phyloP scores from a whole-genome alignment of 2,797 vertebrate species.

The Fratercula arctica region DNA sequence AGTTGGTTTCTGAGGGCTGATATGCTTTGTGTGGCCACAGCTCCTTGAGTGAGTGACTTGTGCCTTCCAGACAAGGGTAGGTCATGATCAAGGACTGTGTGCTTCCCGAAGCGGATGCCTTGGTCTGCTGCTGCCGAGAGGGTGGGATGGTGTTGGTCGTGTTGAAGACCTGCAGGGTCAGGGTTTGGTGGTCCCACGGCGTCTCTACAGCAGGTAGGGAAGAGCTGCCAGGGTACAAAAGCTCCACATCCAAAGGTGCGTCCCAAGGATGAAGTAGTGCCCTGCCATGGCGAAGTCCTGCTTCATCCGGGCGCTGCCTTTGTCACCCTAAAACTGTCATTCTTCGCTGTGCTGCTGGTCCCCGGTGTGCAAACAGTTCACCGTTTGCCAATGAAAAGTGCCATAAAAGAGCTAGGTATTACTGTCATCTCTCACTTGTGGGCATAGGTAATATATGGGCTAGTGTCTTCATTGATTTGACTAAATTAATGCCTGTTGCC shows the following conservation, averaged over 20 bases:
- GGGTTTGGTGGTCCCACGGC: neutral
- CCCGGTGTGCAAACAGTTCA: neutral
- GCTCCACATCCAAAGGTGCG: neutral
- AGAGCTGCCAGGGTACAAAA: neutral
- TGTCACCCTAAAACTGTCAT: neutral
- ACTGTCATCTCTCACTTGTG: neutral
- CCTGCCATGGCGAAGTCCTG: neutral
- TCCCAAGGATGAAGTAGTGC: neutral
- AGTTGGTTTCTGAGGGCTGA: neutral
- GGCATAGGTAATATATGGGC: neutral
- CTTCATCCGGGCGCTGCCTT: neutral
- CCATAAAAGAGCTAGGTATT: neutral
- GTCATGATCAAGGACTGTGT: neutral
- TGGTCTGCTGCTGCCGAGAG: neutral
- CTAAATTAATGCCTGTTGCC: neutral
- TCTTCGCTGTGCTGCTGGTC: rapidly evolving
- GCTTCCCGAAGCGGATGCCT: neutral
- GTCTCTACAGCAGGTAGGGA: neutral
- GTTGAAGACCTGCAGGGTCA: too few species aligned
- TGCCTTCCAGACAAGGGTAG: neutral
- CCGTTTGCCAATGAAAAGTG: neutral
- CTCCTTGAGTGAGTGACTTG: neutral
- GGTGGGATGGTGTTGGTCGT: rapidly evolving
- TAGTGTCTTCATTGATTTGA: neutral
- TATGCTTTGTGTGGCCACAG: neutral